Evolutionary conservation across 2,797 vertebrate species (phyloP).

Genomic region (Columba guinea): DNA sequence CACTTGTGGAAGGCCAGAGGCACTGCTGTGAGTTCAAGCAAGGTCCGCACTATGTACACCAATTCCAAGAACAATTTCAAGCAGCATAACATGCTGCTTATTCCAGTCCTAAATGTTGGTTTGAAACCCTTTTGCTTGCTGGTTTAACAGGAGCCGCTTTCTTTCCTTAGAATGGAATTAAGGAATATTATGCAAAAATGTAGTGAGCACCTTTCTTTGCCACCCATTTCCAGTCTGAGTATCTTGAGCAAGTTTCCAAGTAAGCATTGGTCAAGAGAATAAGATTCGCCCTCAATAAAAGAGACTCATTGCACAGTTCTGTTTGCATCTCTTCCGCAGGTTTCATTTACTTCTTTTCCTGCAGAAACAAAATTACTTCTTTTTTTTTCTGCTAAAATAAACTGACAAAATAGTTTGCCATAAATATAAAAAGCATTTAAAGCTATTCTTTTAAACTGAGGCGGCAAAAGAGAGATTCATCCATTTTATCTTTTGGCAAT

Average conservation of each 20-base stretch:
- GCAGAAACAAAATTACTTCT: not conserved
- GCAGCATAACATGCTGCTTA: not conserved
- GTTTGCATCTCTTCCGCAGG: not conserved
- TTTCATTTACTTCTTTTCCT: not conserved
- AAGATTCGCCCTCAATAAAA: not conserved
- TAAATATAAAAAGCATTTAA: slow-evolving; percentile 3
- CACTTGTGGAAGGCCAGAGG: not conserved
- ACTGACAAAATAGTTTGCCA: not conserved
- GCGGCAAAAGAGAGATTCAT: not conserved
- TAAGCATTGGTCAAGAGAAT: not conserved
- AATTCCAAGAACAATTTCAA: not conserved
- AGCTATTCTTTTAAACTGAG: not conserved
- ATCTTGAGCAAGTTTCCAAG: not conserved
- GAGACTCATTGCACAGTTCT: not conserved
- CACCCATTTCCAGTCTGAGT: not conserved
- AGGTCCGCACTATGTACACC: fast-evolving
- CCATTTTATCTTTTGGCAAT: slow-evolving; percentile 30
- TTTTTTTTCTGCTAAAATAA: not conserved
- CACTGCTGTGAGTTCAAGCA: not conserved
- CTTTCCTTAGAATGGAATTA: not conserved
- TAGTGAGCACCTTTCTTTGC: not conserved
- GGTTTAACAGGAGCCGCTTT: not conserved
- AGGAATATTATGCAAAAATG: not conserved
- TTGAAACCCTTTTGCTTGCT: not conserved
- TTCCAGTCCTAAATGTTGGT: not conserved